A percentile compares a stretch with the other conserved stretches of the same genome.
phyloP scores from a whole-genome alignment of 2,797 vertebrate species.

The Hafferia zeledoni region DNA sequence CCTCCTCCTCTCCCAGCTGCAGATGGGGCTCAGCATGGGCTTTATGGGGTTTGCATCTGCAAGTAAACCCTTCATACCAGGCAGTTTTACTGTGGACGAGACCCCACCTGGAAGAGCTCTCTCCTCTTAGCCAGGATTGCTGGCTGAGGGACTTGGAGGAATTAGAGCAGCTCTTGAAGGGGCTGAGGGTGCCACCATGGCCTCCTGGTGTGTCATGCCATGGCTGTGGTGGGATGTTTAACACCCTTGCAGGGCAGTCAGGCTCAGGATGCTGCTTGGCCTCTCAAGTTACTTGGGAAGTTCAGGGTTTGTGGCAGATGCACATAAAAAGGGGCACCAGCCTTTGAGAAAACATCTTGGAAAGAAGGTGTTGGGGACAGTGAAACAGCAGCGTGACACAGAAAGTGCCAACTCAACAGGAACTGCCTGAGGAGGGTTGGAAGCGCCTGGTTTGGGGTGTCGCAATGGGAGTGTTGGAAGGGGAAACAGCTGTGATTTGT shows the following conservation, averaged over 20 bases:
- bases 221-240: neutral
- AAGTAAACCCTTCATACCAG: neutral
- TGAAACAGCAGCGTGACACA: neutral
- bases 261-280: neutral
- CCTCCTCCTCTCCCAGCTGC: neutral
- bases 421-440: neutral
- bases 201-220: neutral
- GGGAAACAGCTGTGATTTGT: neutral
- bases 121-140: neutral
- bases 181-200: neutral
- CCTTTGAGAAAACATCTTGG: neutral
- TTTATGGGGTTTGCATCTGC: neutral
- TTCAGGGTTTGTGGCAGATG: neutral
- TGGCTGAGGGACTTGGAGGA: neutral
- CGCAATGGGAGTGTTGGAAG: neutral
- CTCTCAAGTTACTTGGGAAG: neutral
- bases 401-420: neutral
- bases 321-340: neutral
- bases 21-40: neutral
- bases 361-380: neutral
- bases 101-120: neutral
- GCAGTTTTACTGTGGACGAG: neutral
- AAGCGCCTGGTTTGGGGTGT: neutral
- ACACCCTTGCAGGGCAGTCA: accelerated
- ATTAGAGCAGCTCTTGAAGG: neutral